These are phyloP conservation scores for Ceratina australensis DNA, from an alignment of 1,140 invertebrate species.

Conservation along the genomic window DNA sequence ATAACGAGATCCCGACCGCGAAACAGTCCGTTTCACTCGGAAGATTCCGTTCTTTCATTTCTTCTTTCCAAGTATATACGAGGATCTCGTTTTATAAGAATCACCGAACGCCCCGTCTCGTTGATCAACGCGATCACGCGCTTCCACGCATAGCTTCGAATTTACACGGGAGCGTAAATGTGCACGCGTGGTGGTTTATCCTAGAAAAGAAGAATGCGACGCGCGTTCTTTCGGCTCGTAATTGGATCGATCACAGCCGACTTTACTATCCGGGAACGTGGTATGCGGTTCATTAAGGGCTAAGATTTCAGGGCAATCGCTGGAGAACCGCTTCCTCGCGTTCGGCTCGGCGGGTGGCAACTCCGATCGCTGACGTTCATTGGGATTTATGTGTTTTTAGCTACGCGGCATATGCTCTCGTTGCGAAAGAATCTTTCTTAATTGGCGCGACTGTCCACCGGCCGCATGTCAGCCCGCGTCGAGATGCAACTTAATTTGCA, in stretches of 20 bases:
- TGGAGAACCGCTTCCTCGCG: too few species aligned
- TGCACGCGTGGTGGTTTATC: too few species aligned
- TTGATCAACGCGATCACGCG: not conserved
- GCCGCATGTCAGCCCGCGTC: too few species aligned
- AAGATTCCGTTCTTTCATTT: not conserved
- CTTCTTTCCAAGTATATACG: too few species aligned
- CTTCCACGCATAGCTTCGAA: not conserved
- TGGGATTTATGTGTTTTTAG: constrained; percentile 43
- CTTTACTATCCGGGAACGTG: constrained; percentile 35
- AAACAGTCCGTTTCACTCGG: not conserved
- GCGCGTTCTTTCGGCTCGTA: constrained; percentile 41
- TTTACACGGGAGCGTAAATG: not conserved
- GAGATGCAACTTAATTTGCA: constrained; percentile 18
- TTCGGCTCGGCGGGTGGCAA: constrained; percentile 23
- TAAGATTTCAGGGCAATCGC: constrained; percentile 23
- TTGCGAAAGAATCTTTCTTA: constrained; percentile 46
- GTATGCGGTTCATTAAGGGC: constrained; percentile 30
- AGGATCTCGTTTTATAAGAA: not conserved
- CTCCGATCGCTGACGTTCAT: constrained; percentile 21
- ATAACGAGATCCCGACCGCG: not conserved
- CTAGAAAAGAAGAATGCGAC: not conserved
- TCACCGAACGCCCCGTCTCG: not conserved
- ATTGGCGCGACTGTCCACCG: constrained; percentile 20
- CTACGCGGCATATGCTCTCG: constrained; percentile 8
- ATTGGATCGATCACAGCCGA: constrained; percentile 51